Conservation (phyloP, 2,113 vertebrate species). For the rabbit (Oryctolagus cuniculus) region mOryCun1.1 NC_091441.1:77440001-77440500, state of each 20-base stretch:
- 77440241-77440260: not conserved
- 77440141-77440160: not conserved
- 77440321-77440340: not conserved
- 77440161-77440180: not conserved
- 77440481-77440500: not conserved
- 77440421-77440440: not conserved
- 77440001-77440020: not conserved
- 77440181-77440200: not conserved
- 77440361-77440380: not conserved
- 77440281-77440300: not conserved
- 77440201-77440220: accelerated
- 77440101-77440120: not conserved
- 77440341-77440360: not conserved
- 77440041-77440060: not conserved
- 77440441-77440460: not conserved
- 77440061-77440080: not conserved
- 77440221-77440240: not conserved
- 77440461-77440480: not conserved
- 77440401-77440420: not conserved
- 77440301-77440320: not conserved
- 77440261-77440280: not conserved
- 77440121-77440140: not conserved
- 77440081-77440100: not conserved
- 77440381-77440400: accelerated
- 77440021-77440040: conserved; percentile 1